A percentile compares a stretch with the other conserved stretches of the same genome.
These are phyloP conservation scores for Morone saxatilis DNA, from an alignment of 2,113 vertebrate species.

Conservation along the genomic window DNA sequence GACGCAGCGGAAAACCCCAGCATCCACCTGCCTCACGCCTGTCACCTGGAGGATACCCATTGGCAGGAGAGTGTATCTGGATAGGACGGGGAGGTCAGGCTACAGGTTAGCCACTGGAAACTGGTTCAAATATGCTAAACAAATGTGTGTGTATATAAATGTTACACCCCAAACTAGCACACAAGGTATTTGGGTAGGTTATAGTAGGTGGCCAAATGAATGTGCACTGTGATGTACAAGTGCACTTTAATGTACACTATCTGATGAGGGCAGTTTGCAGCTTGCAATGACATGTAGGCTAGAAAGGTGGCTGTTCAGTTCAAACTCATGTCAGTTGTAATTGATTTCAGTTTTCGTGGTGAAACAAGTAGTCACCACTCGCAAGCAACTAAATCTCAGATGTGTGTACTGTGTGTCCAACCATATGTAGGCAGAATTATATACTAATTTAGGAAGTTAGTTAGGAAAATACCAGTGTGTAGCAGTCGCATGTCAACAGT, in stretches of 20 bases:
- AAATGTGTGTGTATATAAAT: not conserved
- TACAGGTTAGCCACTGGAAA: not conserved
- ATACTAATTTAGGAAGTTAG: too few species aligned
- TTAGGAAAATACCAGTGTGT: not conserved
- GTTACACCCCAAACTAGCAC: too few species aligned
- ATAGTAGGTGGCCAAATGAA: too few species aligned
- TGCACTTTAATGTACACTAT: not conserved
- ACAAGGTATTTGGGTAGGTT: too few species aligned
- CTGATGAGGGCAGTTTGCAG: not conserved
- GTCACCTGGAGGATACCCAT: slow-evolving; percentile 85
- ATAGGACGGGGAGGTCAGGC: not conserved
- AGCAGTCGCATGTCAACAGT: not conserved
- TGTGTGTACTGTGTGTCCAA: not conserved
- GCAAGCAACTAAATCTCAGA: too few species aligned
- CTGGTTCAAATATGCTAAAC: not conserved
- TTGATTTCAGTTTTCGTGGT: too few species aligned
- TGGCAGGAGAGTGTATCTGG: slow-evolving; percentile 86
- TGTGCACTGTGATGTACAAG: not conserved
- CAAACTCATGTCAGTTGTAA: too few species aligned
- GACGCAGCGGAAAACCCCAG: slow-evolving; percentile 79
- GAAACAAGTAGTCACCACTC: too few species aligned
- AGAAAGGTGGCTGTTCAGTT: too few species aligned
- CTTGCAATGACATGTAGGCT: too few species aligned
- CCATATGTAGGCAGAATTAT: not conserved
- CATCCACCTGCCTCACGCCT: slow-evolving; percentile 69